Conservation (phyloP, 2,113 vertebrate genomes). For the Enhydra lutris region DNA sequence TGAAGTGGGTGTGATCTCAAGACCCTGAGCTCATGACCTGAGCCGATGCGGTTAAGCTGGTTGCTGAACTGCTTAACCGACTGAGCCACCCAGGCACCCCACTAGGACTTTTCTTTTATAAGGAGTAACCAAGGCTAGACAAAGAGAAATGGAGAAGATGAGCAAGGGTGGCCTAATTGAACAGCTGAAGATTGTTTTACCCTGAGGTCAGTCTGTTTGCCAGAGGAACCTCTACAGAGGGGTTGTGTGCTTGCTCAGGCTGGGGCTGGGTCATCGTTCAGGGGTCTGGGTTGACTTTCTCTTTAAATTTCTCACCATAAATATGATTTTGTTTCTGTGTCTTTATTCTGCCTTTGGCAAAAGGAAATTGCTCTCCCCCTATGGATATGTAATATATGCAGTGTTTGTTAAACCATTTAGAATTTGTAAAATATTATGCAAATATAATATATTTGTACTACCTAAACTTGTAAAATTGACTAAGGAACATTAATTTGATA, state of each 20-base stretch:
- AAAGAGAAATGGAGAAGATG: accelerated
- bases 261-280: background rate
- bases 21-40: background rate
- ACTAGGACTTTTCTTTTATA: background rate
- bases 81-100: background rate
- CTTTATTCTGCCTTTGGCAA: background rate
- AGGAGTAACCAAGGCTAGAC: background rate
- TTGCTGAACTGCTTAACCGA: background rate
- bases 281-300: background rate
- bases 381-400: background rate
- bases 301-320: background rate
- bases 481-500: background rate
- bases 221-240: background rate
- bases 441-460: background rate
- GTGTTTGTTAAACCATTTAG: background rate
- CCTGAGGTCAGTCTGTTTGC: background rate
- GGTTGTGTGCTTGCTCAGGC: accelerated
- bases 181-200: background rate
- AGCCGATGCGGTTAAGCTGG: no score
- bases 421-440: background rate
- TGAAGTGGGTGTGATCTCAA: background rate
- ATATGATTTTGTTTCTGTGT: background rate
- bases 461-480: background rate
- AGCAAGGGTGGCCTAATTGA: background rate
- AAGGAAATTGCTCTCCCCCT: background rate